Evolutionary conservation across 1,140 invertebrate species (phyloP), one percentile per base, ranked within the genome.

Genomic region (Bombyx mandarina): DNA sequence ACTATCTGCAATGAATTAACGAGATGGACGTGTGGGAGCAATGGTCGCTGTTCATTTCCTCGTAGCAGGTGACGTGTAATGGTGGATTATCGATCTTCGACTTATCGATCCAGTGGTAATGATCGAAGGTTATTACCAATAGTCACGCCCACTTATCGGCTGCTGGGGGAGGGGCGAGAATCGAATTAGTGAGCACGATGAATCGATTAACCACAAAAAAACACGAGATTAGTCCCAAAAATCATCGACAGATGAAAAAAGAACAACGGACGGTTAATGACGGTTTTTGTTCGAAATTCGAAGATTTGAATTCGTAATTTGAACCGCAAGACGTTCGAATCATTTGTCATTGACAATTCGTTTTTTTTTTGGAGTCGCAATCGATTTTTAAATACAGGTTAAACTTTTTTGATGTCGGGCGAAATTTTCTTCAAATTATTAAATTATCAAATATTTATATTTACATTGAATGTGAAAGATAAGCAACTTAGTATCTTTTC

Each of bases 301-400:
- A 86, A 80, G 79, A 86, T 86, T 86, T 86, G 82, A 84, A 84
- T 86, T 81, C 77, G 82, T 82, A 82, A 84, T 84, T 82, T 75
- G 71, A 75, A 86, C 82, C 79, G 75, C 82, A 79, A 84, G 73
- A 69, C 76, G 79, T 79, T 77, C 75, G 77, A 81, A 84, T 86
- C 82, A 86, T 86, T 86, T 86, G 82, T 86, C 82, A 84, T 79
- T 86, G 82, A 86, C 82, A 84, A 84, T 86, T 35, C 26, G 26
- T 35, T 35, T 35, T 35, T 35, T 35, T 84, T 86, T 82, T 86
- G 82, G 72, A 35, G 75, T 72, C 75, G 73, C 81, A 80, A 86
- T 82, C 82, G 79, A 83, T 64, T 64, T 64, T 64, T 64, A 64
- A 64, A 60, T 60, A 86, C 80, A 81, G 76, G 79, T 78, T 79